Conservation (phyloP, 1,140 invertebrate genomes). For the Gerris buenoi region DNA sequence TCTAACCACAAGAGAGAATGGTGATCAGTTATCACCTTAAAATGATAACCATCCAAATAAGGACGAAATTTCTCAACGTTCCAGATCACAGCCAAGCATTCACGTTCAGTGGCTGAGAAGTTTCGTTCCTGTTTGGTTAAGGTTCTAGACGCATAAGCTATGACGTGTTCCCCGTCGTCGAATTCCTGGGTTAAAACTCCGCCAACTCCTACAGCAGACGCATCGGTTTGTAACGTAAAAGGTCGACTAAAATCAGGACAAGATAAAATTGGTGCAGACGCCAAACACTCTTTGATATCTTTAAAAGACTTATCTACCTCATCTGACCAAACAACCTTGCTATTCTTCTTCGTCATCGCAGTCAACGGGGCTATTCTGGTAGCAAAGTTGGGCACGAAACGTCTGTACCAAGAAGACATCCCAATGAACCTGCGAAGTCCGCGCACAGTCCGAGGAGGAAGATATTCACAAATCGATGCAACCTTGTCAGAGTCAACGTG, state of each 20-base stretch:
- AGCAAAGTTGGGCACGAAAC: conserved; percentile 32
- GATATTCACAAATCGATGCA: conserved; percentile 19
- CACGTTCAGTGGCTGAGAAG: conserved; percentile 31
- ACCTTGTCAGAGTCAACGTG: conserved; percentile 9
- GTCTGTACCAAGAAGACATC: conserved; percentile 30
- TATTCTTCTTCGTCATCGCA: background rate
- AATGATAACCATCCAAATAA: conserved; percentile 25
- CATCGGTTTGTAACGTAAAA: conserved; percentile 24
- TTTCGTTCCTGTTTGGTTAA: conserved; percentile 29
- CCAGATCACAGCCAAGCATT: conserved; percentile 31
- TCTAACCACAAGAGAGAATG: conserved; percentile 33
- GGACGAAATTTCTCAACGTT: conserved; percentile 27
- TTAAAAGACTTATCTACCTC: conserved; percentile 18
- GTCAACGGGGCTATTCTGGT: conserved; percentile 25
- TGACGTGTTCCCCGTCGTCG: conserved; percentile 19
- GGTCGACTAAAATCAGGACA: conserved; percentile 22
- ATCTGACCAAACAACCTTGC: background rate
- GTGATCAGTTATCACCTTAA: conserved; percentile 31
- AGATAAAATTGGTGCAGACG: conserved; percentile 12
- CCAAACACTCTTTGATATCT: conserved; percentile 20
- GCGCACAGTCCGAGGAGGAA: conserved; percentile 25
- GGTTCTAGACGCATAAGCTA: conserved; percentile 31
- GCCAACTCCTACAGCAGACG: conserved; percentile 22
- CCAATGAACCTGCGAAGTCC: conserved; percentile 32
- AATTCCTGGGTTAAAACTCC: conserved; percentile 23